phyloP scores from a whole-genome alignment of 2,113 vertebrate species.

The Oenanthe melanoleuca region DNA sequence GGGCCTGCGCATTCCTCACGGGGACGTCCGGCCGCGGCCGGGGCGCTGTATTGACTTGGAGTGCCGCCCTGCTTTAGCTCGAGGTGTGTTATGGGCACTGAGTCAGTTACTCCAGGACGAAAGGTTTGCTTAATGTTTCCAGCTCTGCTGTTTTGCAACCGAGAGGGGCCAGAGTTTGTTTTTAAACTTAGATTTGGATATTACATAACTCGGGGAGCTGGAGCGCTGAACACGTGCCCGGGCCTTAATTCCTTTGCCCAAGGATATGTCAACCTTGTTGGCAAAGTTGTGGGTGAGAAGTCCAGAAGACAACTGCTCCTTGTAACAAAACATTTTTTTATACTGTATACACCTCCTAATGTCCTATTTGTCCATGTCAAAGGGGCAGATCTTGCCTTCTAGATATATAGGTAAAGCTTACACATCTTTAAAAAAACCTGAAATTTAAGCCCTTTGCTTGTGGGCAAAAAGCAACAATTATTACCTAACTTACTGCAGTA shows the following conservation, averaged over 20 bases:
- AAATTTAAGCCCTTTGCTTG: not conserved
- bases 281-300: not conserved
- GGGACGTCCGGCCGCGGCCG: accelerated
- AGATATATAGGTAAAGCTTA: not conserved
- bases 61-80: not conserved
- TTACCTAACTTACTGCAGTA: not conserved
- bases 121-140: not conserved
- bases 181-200: not conserved
- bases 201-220: not conserved
- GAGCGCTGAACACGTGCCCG: not conserved
- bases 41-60: not conserved
- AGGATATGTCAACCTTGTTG: not conserved
- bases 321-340: not conserved
- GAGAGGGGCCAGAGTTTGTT: not conserved
- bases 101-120: not conserved
- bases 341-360: not conserved
- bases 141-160: slow-evolving; percentile 30
- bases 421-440: not conserved
- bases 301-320: not conserved
- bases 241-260: not conserved
- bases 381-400: not conserved
- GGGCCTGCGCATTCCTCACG: not conserved
- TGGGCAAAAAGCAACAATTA: not conserved
- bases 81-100: not conserved
- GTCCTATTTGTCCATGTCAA: not conserved